Evolutionary conservation across 1,140 invertebrate species (phyloP), one percentile per base, ranked within the genome.

Genomic region (Orussus abietinus): DNA sequence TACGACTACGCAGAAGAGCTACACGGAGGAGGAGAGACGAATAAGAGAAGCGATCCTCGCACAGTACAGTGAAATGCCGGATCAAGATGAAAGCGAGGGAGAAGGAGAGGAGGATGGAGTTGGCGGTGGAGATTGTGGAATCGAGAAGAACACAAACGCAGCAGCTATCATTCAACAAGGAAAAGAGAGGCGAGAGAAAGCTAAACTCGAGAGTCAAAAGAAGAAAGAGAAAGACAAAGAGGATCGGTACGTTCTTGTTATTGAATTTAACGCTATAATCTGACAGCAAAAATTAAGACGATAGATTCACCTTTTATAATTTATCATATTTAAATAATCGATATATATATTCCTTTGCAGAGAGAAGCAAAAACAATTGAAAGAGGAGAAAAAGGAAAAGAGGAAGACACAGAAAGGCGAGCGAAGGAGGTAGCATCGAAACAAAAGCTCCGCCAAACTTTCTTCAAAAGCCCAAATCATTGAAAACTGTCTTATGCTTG

Each of bases 191-290:
- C 73, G 87, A 26, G 88, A 91, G 57, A 82, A 83, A 56, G 82
- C 85, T 3, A 83, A 86, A 53, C 59, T 79, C 10, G 88, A 91
- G 15, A 84, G 85, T 53, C 82, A 85, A 44, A 83, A 81, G 47
- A 92, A 92, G 51, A 90, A 90, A 56, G 88, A 90, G 55, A 90
- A 89, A 58, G 89, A 92, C 53, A 90, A 87, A 71, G 88, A 91
- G 55, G 89, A 92, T 60, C 79, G 88, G 86, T 88, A 66, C 50
- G 31, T 11, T 38, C 15, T 32, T 3, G 7, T 22, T 7, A 34
- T 3, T 34, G 7, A 6, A 9, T 43, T 37, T 48, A 14, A 31
- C 26, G 5, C 26, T 7, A 9, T 14, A 21, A 38, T 9, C 9
- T 13, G 18, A 42, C 9, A 43, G 19, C n/a, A n/a, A n/a, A n/a